Percentiles rank a stretch among this genome's conserved stretches.
phyloP scores from a whole-genome alignment of 2,113 vertebrate species.

The Grallaria varia region DNA sequence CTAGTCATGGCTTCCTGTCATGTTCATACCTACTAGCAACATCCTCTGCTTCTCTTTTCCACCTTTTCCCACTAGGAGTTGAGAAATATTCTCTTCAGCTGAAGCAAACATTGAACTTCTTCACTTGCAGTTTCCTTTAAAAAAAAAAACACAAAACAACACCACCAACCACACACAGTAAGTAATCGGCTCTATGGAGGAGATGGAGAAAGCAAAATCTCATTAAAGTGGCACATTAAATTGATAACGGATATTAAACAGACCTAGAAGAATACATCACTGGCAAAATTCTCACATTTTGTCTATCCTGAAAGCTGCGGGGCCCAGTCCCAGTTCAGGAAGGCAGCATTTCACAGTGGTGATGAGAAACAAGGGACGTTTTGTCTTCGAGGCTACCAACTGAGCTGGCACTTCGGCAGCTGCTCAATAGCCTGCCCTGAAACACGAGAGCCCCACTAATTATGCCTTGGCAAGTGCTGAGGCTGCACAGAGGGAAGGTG shows the following conservation, averaged over 20 bases:
- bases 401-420: conserved; percentile 54
- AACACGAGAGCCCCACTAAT: conserved; percentile 34
- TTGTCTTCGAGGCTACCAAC: conserved; percentile 26
- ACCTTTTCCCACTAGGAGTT: background rate
- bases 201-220: conserved; percentile 51
- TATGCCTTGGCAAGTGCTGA: background rate
- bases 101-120: conserved; percentile 19
- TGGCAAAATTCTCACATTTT: conserved; percentile 50
- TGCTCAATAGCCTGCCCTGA: conserved; percentile 35
- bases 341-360: background rate
- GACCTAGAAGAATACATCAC: conserved; percentile 29
- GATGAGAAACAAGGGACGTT: conserved; percentile 38
- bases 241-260: conserved; percentile 42
- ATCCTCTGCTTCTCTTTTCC: background rate
- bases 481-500: conserved; percentile 4
- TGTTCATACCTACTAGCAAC: background rate
- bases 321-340: background rate
- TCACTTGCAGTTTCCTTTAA: conserved; percentile 13
- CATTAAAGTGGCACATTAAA: conserved; percentile 36
- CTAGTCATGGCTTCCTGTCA: conserved; percentile 44
- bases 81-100: conserved; percentile 4
- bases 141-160: background rate
- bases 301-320: conserved; percentile 3
- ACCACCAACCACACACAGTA: background rate
- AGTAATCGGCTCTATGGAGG: conserved; percentile 30